Evolutionary conservation across 2,888 invertebrate species (phyloP), one percentile per base, ranked within the genome.

Genomic region (Lithophane semibrunnea): DNA sequence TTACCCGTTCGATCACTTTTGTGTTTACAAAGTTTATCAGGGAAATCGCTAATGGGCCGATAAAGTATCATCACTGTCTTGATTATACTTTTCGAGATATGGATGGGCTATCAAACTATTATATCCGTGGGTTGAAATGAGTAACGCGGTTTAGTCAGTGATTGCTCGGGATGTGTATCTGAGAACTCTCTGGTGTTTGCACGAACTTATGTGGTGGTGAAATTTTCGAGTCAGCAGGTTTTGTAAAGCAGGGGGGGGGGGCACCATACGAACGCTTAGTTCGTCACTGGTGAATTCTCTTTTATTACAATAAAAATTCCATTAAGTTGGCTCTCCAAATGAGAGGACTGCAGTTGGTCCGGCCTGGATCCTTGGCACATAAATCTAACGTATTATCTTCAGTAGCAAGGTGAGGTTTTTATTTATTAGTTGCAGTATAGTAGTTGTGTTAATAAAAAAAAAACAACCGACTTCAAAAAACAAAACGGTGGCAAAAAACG

Each of bases 1-100:
- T 92, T 89, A 79, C 75, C 79, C 93, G 92, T 86, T 93, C 94
- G 89, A 94, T 94, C 94, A 93, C 88, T 87, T 80, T n/a, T 84
- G 73, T 95, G 92, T 95, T 94, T 94, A 91, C 88, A 69, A 80
- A 92, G 89, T 87, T 93, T 94, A 95, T 94, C 94, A 90, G 84
- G 72, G 90, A 90, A 89, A 84, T 79, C 84, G 79, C 90, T 94
- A 94, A 95, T 94, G 93, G 94, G 78, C 86, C 89, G 95, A 95
- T 95, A 94, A 87, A 88, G 85, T 90, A 90, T 91, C 92, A 93
- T 93, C 92, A 93, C 93, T 94, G 93, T 81, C 65, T 79, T 65
- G 78, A 79, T 92, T 89, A 85, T 73, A 74, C 84, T 93, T 95
- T 94, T 95, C 94, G 83, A 80, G 85, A 85, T 84, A 76, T 10